Evolutionary conservation across 1,140 invertebrate genomes (phyloP), one percentile per base, ranked within the genome.

Genomic region (Halictus rubicundus): DNA sequence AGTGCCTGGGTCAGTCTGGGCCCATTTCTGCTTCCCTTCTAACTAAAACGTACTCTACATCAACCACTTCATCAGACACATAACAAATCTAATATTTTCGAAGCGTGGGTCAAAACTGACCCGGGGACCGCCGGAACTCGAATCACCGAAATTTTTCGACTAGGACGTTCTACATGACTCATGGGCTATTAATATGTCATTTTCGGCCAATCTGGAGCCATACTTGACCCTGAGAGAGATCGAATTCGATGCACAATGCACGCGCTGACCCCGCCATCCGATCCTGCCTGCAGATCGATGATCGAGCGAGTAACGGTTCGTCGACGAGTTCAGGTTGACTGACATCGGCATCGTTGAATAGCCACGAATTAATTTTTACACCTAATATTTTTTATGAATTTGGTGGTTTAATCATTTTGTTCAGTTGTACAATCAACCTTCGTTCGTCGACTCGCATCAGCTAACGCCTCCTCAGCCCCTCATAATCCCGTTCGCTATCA

Each of bases 261-360:
- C 19, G 32, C 63, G 63, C 63, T 42, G 21, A 57, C 63, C 37
- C 37, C 63, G 37, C 37, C 32, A 64, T 42, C 37, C 21, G 8
- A 23, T 19, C 32, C 61, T 63, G 63, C 63, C 32, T 64, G 61
- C 61, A 32, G 21, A 64, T 39, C 63, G 63, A 39, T 42, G 19
- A 4, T 42, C 63, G 63, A 64, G n/a, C 63, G 63, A 64, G 63
- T 42, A 10, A 64, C 63, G 63, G 21, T 39, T n/a, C 14, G 21
- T n/a, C 21, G n/a, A 57, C 19, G 54, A 57, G 21, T 9, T 57
- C 23, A 14, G 25, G 59, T 60, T 60, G 59, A 27, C 23, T 12
- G n/a, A 16, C 49, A 21, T 2, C n/a, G 16, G 1, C 4, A 19
- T 52, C 49, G 14, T 46, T 14, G 42, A 6, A 14, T 32, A 32